Evolutionary conservation across 2,888 invertebrate genomes (phyloP).

Genomic region (Ceriagrion tenellum): DNA sequence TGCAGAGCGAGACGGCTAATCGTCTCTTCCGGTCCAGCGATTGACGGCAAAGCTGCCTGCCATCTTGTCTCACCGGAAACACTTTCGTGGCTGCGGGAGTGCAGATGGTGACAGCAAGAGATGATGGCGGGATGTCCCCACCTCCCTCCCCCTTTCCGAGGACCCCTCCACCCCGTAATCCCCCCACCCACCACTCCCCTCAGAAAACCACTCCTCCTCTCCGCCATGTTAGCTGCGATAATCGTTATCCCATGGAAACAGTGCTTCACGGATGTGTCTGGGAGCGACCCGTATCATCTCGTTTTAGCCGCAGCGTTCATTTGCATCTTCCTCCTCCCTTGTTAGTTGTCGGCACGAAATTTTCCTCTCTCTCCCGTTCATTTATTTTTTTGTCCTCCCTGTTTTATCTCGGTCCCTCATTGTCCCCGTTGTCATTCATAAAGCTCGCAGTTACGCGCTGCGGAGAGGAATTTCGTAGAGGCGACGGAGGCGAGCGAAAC

Average conservation of each 20-base stretch:
- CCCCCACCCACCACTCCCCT: not conserved
- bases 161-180: not conserved
- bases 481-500: no score
- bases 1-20: slow-evolving; percentile 29
- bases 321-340: slow-evolving; percentile 17
- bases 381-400: not conserved
- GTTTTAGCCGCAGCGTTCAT: not conserved
- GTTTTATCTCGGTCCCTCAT: not conserved
- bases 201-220: no score
- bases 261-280: slow-evolving; percentile 50
- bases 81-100: slow-evolving; percentile 28
- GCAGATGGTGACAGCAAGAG: not conserved
- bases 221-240: slow-evolving; percentile 24
- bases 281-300: not conserved
- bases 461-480: not conserved
- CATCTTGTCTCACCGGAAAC: slow-evolving; percentile 60
- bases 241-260: slow-evolving; percentile 61
- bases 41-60: slow-evolving; percentile 39
- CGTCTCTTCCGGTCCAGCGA: slow-evolving; percentile 55
- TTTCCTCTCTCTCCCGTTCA: not conserved
- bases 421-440: not conserved
- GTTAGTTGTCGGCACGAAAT: not conserved
- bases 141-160: not conserved
- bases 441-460: not conserved
- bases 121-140: not conserved